Conservation (phyloP, 2,113 vertebrate species). For the Ranitomeya imitator region DNA sequence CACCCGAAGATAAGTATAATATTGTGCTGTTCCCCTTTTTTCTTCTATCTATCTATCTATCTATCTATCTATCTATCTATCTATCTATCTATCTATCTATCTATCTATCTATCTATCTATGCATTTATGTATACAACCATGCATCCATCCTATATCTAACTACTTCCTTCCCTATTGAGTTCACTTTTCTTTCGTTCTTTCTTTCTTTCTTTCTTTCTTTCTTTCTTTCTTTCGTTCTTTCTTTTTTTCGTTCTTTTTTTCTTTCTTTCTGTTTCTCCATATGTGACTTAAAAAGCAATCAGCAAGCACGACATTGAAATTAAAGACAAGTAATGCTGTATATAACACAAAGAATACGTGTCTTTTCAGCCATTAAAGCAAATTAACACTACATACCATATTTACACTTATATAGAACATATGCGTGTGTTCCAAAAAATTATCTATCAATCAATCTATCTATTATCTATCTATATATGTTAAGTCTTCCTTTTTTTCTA, state of each 20-base stretch:
- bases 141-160: no score
- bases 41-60: background rate
- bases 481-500: background rate
- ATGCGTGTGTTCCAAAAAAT: no score
- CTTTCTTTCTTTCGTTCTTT: background rate
- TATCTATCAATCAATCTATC: background rate
- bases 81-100: conserved; percentile 11
- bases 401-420: no score
- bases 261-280: background rate
- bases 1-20: no score
- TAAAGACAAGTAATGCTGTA: no score
- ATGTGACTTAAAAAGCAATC: background rate
- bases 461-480: background rate
- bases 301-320: no score
- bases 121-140: background rate
- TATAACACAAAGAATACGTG: no score
- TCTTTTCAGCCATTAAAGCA: no score
- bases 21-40: no score
- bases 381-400: no score
- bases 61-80: conserved; percentile 10
- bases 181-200: background rate
- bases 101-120: background rate
- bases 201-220: background rate
- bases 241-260: background rate
- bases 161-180: background rate